Evolutionary conservation across 2,797 vertebrate genomes (phyloP), one percentile per base, ranked within the genome.

Genomic region (Petrocephalus sullivani): DNA sequence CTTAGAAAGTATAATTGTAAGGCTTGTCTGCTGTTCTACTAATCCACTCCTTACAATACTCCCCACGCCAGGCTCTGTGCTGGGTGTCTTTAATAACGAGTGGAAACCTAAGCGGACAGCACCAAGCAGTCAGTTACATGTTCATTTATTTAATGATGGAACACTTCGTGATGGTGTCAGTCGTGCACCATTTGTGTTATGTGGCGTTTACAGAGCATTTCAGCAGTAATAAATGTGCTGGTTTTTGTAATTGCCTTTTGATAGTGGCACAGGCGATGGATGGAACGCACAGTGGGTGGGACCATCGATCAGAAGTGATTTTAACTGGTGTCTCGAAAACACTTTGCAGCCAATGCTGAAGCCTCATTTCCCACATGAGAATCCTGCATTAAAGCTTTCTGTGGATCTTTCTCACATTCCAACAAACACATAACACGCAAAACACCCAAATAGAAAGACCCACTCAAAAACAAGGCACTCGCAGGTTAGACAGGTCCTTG

Each of bases 21-120:
- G 71, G 37, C 71, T 78, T 37, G 71, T 49, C 83, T 85, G 87
- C 41, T 83, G 57, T 84, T 46, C 58, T 33, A 49, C 81, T 85
- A 88, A 88, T 85, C 41, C 60, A 60, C 57, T 85, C 57, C 58
- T 85, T 58, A 46, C 41, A 85, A 88, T 88, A 85, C 87, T 71
- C 87, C 51, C 54, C 57, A 85, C 46, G 46, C 57, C 81, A 53
- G 46, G 60, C 87, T 88, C 67, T 85, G 58, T 85, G 81, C 83
- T 88, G 49, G 49, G 60, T 88, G 14, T 51, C 53, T 88, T 88
- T 85, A 49, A 41, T 49, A 54, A 33, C 21, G 19, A 88, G 12
- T 21, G 49, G 84, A 67, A 67, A 71, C 46, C 19, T 21, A 85
- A 14, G 57, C 58, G 10, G 81, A 41, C 53, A 41, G 23, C 87